Evolutionary conservation across 2,888 invertebrate species (phyloP).

Genomic region (Unio pictorum): DNA sequence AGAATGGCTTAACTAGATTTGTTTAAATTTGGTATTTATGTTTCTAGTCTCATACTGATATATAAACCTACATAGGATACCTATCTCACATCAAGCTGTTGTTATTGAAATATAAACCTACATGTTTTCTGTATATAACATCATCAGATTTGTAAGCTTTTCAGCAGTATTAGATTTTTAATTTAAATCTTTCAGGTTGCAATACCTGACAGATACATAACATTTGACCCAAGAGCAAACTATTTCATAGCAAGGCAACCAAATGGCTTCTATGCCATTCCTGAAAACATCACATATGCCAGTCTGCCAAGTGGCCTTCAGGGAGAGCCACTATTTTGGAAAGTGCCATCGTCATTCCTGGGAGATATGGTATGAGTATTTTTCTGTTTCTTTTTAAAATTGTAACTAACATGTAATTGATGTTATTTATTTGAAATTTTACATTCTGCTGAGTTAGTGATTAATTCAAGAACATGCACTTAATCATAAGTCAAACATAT

Average conservation of each 20-base stretch:
- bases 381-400: background rate
- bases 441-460: background rate
- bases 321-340: conserved; percentile 83
- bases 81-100: no score
- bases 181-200: conserved; percentile 16
- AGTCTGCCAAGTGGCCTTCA: conserved; percentile 21
- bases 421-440: conserved; percentile 1
- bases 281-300: conserved; percentile 31
- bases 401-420: background rate
- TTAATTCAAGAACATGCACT: no score
- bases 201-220: conserved; percentile 70
- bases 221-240: conserved; percentile 83
- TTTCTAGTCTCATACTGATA: no score
- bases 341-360: conserved; percentile 84
- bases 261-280: conserved; percentile 45
- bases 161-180: background rate
- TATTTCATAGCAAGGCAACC: conserved; percentile 63
- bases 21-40: no score
- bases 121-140: no score
- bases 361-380: conserved; percentile 81
- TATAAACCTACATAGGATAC: no score
- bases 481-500: no score
- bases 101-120: no score
- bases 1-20: no score
- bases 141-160: no score